Evolutionary conservation across 2,113 vertebrate species (phyloP).

Genomic region (Siniperca chuatsi): DNA sequence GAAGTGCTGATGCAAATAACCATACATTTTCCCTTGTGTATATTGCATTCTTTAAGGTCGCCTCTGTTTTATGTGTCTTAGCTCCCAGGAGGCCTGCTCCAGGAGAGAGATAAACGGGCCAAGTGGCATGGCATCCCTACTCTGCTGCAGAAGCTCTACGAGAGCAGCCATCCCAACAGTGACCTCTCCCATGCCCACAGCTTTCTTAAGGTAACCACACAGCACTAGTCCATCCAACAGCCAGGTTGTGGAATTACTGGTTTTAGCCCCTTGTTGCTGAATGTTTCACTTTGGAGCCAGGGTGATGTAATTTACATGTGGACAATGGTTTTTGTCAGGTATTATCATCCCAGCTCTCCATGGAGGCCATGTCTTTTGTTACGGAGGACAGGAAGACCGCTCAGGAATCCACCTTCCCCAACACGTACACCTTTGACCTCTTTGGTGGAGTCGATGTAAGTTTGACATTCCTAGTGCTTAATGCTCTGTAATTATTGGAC

Average conservation of each 20-base stretch:
- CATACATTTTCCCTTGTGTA: background rate
- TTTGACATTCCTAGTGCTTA: slow-evolving; percentile 32
- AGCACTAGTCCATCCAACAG: background rate
- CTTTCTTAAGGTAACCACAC: slow-evolving; percentile 91
- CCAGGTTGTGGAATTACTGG: background rate
- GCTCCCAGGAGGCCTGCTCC: slow-evolving; percentile 92
- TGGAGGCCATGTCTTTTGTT: slow-evolving; percentile 98
- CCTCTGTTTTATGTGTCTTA: slow-evolving; percentile 67
- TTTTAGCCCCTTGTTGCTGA: background rate
- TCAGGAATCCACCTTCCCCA: slow-evolving; percentile 95
- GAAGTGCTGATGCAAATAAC: background rate
- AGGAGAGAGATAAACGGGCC: slow-evolving; percentile 93
- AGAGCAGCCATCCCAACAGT: slow-evolving; percentile 95
- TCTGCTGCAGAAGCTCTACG: slow-evolving; percentile 91
- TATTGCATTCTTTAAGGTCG: slow-evolving; percentile 2
- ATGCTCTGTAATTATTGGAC: background rate
- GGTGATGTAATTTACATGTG: background rate
- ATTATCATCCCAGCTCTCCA: slow-evolving; percentile 95
- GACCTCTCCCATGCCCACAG: slow-evolving; percentile 93
- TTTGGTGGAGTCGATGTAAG: slow-evolving; percentile 99
- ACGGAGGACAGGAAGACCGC: slow-evolving; percentile 95
- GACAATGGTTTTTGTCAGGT: slow-evolving; percentile 82
- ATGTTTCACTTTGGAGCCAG: background rate
- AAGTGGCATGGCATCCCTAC: slow-evolving; percentile 97
- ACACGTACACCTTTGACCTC: slow-evolving; percentile 97